Base-by-base conservation (phyloP, 2,113 vertebrate species). In the Leptodactylus fuscus region DNA sequence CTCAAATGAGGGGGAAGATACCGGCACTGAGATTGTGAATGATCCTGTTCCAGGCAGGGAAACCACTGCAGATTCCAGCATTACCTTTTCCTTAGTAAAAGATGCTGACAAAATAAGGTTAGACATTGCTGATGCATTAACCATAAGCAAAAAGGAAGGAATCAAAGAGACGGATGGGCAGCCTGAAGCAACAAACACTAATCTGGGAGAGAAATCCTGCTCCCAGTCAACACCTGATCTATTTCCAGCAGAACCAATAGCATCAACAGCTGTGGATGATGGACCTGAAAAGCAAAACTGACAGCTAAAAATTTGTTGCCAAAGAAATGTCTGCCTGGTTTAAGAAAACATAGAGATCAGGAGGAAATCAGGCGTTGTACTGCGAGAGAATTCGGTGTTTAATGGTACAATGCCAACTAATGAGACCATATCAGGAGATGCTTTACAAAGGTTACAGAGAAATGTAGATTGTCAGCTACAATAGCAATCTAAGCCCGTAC, bases 301-400 rank as follows among this genome's bases (percentile, higher is more conserved):
- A 81, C 90, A 91, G 89, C 90, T 90, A 91, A 89, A 18, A 87
- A 87, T 81, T 82, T 85, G 51, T 70, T 90, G 88, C 60, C 89
- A 88, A 2, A 36, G 87, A 87, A 88, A 76, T 84, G 49, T 69
- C 87, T 90, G 83, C 82, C 87, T 87, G 88, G 81, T 29, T 75
- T 88, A 32, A 84, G 10, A 84, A 49, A 65, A 22, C 62, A 87
- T 78, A 73, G 49, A 82, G 9, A 46, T 89, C 79, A 87, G 13
- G 34, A 41, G 81, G 32, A 81, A 88, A 55, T 3, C 69, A 0
- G 55, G 12, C 12, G 6, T 5, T 84, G 2, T 0, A 11, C 81
- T 46, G 88, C 27, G 55, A 60, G n/a, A n/a, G 9, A 87, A 83
- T 60, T 53, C 1, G 0, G 29, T 1, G 0, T 10, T 0, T 0